Base-by-base conservation (phyloP, 2,113 vertebrate genomes). In the Seriola dumerili region DNA sequence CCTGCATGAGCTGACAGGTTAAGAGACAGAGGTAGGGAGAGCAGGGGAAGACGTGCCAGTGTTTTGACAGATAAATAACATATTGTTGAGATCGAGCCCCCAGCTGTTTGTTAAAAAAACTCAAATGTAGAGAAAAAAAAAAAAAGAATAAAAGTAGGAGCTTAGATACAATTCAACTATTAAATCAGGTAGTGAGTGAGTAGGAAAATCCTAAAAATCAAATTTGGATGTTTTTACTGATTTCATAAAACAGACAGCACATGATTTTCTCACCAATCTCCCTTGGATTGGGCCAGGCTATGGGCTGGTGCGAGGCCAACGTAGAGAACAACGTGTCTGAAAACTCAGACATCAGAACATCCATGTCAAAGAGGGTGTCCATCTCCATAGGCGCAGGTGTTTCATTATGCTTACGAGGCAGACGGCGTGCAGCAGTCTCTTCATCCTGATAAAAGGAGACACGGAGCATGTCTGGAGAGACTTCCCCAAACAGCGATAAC, bases 241-340 rank as follows among this genome's bases (percentile, higher is more conserved):
- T 79, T 38, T 19, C 10, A 69, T 16, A 13, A 63, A 59, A 46
- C 14, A 58, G 9, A 67, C 23, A 48, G 5, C 9, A 3, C 1
- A 25, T n/a, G 3, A 13, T 48, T 67, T 85, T 84, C 93, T 91
- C 94, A 99, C 98, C 97, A 88, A 97, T 98, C 85, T 99, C 98
- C 62, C 97, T 95, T 21, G 97, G 97, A 89, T 97, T 97, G 21
- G 97, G 97, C 96, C 97, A 98, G 78, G 96, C 92, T n/a, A 97
- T 90, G 0, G 95, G 94, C 81, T 97, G 98, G 92, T 99, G 98
- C 0, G 97, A 98, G 5, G 97, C 96, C 36, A 99, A 93, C 0
- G 98, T 99, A 73, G 98, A 99, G 88, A 99, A 99, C 42, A 99
- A 96, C 0, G 98, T 99, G 94, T 99, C 98, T 0, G 97, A 96